phyloP scores from a whole-genome alignment of 2,113 vertebrate species.

The Mormyrus lacerda region DNA sequence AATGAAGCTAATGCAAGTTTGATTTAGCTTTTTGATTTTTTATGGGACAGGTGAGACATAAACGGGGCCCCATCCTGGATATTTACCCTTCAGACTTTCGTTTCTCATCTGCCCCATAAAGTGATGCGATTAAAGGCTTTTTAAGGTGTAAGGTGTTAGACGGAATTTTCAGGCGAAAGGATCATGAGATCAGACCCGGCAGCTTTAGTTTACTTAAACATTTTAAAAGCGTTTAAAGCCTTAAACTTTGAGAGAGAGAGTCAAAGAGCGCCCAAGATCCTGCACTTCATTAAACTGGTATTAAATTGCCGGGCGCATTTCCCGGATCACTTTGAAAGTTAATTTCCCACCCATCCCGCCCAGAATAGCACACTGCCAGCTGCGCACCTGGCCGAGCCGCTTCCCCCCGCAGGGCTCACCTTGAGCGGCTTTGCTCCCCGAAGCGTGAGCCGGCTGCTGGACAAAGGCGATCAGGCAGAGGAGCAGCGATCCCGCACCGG shows the following conservation, averaged over 20 bases:
- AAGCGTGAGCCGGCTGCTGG: slow-evolving; percentile 67
- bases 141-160: background rate
- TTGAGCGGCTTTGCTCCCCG: slow-evolving; percentile 76
- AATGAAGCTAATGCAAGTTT: background rate
- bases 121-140: background rate
- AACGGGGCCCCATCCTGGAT: background rate
- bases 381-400: background rate
- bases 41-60: background rate
- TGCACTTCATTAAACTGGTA: background rate
- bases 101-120: background rate
- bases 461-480: slow-evolving; percentile 78
- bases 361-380: background rate
- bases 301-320: background rate
- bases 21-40: background rate
- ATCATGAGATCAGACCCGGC: background rate
- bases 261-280: background rate
- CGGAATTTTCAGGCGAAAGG: background rate
- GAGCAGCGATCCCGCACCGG: slow-evolving; percentile 70
- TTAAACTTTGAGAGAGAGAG: slow-evolving; percentile 21
- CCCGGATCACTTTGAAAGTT: background rate
- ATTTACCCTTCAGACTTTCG: background rate
- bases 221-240: background rate
- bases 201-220: background rate
- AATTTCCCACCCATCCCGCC: background rate
- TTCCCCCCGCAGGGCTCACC: slow-evolving; percentile 66